Percentiles rank a stretch among this genome's conserved stretches.
Evolutionary conservation across 2,113 vertebrate genomes (phyloP).

Genomic region (Oenanthe melanoleuca): DNA sequence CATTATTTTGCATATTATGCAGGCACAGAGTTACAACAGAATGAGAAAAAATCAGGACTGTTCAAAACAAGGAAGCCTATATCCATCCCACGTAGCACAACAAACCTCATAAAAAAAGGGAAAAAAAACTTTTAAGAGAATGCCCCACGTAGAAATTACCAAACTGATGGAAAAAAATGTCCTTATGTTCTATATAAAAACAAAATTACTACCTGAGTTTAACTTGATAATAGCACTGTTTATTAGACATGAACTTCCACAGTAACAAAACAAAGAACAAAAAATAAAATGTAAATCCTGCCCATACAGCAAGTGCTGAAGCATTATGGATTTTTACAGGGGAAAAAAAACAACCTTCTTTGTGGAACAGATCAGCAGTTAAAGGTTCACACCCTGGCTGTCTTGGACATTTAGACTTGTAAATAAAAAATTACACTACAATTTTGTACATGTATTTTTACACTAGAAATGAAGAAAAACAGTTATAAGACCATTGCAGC

Average conservation of each 20-base stretch:
- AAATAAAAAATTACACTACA: conserved; percentile 33
- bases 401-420: neutral
- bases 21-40: neutral
- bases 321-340: neutral
- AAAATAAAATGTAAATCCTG: conserved; percentile 19
- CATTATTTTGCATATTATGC: neutral
- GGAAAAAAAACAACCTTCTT: neutral
- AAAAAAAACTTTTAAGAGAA: neutral
- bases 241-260: neutral
- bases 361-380: conserved; percentile 6
- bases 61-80: neutral
- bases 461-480: neutral
- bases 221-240: neutral
- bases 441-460: neutral
- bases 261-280: neutral
- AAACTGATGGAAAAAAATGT: neutral
- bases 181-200: neutral
- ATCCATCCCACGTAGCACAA: neutral
- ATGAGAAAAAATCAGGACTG: neutral
- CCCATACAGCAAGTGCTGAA: neutral
- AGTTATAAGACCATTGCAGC: neutral
- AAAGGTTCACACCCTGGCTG: neutral
- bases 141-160: accelerated
- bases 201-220: neutral
- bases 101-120: neutral